Base-by-base conservation (phyloP, 2,113 vertebrate species). In the Ivindomyrus marchei region DNA sequence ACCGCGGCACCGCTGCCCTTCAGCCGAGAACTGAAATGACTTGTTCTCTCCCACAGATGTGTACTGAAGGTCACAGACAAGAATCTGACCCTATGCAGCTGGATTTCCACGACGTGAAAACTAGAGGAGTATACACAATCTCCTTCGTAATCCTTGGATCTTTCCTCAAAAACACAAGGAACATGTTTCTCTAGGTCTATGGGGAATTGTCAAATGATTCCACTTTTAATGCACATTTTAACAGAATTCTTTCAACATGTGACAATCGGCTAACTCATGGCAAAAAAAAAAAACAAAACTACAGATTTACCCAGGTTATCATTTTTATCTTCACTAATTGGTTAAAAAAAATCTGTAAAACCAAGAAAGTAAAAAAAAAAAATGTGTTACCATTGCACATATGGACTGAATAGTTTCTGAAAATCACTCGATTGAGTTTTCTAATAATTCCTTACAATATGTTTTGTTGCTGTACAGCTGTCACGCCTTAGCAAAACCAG, bases 161-260 rank as follows among this genome's bases (percentile, higher is more conserved):
- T 85, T 74, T 86, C 88, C 77, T 89, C 56, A 42, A 36, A 46
- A 70, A 89, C 27, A 49, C 36, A 58, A 49, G 62, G 53, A 89
- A 88, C 49, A 88, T 49, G 9, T 91, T n/a, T 91, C 49, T 70
- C 58, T 89, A 42, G 88, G 83, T 58, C 62, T 86, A 87, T 86
- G 83, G 83, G 74, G 53, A 70, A 90, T 36, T 53, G 39, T 89
- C 88, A 89, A 58, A 89, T 89, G 89, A 89, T 91, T 91, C 27
- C 66, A 74, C 90, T 85, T 42, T 89, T 91, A 84, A 86, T 91
- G 87, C 49, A 52, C 83, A 39, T 24, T 90, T 90, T 56, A 87
- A 27, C 89, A 31, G 46, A 45, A 53, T 56, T 84, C 4, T 85
- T 86, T 83, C 77, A 5, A 27, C 83, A 21, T 49, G 56, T 66